Evolutionary conservation across 2,113 vertebrate species (phyloP), one percentile per base, ranked within the genome.

Genomic region (Euleptes europaea): DNA sequence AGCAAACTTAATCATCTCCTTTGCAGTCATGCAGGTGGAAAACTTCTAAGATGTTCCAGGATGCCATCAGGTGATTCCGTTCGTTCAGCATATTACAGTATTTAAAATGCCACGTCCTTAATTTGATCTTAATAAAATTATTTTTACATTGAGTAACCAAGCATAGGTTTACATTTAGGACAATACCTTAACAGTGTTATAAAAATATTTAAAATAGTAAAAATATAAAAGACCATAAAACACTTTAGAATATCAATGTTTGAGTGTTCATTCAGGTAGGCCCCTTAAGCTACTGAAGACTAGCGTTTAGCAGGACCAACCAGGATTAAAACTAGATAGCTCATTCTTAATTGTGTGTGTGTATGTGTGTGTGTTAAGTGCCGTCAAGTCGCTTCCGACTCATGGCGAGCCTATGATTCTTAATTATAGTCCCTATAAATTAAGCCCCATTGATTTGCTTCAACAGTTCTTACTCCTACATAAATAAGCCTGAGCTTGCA

Each of bases 181-280:
- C 82, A 84, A 78, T 78, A 28, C 74, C 82, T 78, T 74, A 79
- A 79, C 4, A 69, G 47, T 33, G 49, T 67, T 72, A 21, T 38
- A 73, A n/a, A 12, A 86, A n/a, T n/a, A n/a, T n/a, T n/a, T n/a
- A n/a, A n/a, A n/a, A n/a, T n/a, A n/a, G n/a, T n/a, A n/a, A n/a
- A n/a, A 54, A 66, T 86, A 31, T 1, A 77, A 31, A 33, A 49
- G 38, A 13, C 77, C 86, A 78, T 47, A 86, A 86, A 90, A 90
- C 35, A 74, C 31, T 60, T 70, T 78, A 57, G 19, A 40, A 90
- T 90, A 75, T 28, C 78, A 7, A 49, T 85, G 26, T 38, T 82
- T 84, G 78, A 74, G 77, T 89, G 82, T 10, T 90, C 47, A 47
- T 33, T 80, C 57, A 72, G 83, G 42, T 38, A 84, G n/a, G 28